phyloP scores from a whole-genome alignment of 1,140 invertebrate genomes.

The Drosophila azteca region DNA sequence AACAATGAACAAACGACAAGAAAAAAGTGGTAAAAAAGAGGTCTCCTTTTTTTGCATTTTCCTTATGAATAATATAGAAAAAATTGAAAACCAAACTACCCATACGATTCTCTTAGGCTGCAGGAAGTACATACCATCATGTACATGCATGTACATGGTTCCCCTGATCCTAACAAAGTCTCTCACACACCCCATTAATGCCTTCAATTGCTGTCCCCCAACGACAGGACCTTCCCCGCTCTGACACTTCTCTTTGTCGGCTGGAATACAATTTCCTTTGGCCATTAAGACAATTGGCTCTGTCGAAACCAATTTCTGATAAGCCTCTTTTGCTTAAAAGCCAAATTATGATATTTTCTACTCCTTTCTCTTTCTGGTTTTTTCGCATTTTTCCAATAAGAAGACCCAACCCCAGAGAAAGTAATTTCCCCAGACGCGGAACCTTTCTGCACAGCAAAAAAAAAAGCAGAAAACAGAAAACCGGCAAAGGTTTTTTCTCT shows the following conservation, averaged over 20 bases:
- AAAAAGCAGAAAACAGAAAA: conserved; percentile 28
- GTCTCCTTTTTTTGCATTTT: too few relatives aligned
- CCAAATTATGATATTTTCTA: conserved; percentile 79
- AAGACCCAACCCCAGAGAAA: conserved; percentile 42
- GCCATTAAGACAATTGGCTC: conserved; percentile 79
- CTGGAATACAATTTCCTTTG: conserved; percentile 53
- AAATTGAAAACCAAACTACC: conserved; percentile 1
- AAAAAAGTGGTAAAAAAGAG: too few relatives aligned
- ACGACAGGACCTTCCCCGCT: conserved; percentile 11
- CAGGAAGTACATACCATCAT: conserved; percentile 1
- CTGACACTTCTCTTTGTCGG: conserved; percentile 51
- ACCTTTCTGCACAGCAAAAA: conserved; percentile 51
- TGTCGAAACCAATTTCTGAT: conserved; percentile 79
- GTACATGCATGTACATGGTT: conserved; percentile 3
- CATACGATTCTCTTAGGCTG: neutral
- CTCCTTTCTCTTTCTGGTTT: conserved; percentile 47
- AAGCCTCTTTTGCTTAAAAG: conserved; percentile 80
- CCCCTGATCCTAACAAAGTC: conserved; percentile 23
- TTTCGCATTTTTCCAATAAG: conserved; percentile 20
- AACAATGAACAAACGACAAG: too few relatives aligned
- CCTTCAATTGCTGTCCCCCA: conserved; percentile 21
- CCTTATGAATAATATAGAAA: too few relatives aligned
- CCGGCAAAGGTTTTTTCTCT: conserved; percentile 31
- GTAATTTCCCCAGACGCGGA: conserved; percentile 80
- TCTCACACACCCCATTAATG: conserved; percentile 24